Conservation (phyloP, 35 echinoderm and acorn worm genomes). For the Anneissia japonica region DNA sequence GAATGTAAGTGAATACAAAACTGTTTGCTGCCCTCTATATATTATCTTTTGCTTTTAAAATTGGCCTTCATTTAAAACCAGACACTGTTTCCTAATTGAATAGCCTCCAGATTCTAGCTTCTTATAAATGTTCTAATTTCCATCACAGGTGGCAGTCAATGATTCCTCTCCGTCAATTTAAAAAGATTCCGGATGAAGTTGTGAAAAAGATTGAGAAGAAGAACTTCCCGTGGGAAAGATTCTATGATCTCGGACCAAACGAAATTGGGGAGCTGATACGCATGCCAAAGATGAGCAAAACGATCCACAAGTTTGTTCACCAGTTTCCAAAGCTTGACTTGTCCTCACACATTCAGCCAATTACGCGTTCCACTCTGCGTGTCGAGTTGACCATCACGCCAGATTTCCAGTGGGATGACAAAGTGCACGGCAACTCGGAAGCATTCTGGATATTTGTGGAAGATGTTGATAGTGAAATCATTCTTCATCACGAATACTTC, state of each 20-base stretch:
- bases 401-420: slow-evolving; percentile 99
- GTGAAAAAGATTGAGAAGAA: slow-evolving; percentile 99
- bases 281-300: slow-evolving; percentile 99
- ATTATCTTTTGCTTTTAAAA: too few relatives aligned
- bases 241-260: slow-evolving; percentile 95
- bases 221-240: slow-evolving; percentile 98
- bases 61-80: too few relatives aligned
- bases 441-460: slow-evolving; percentile 99
- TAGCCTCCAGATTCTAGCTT: too few relatives aligned
- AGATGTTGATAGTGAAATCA: slow-evolving; percentile 99
- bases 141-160: slow-evolving; percentile 93
- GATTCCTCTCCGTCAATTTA: slow-evolving; percentile 94
- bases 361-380: slow-evolving; percentile 84
- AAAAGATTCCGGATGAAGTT: slow-evolving; percentile 94
- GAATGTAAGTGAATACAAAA: slow-evolving; percentile 77
- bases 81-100: too few relatives aligned
- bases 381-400: slow-evolving; percentile 96
- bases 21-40: too few relatives aligned
- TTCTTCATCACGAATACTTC: slow-evolving; percentile 98
- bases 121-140: background rate
- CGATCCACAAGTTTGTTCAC: slow-evolving; percentile 97
- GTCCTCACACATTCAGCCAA: slow-evolving; percentile 92
- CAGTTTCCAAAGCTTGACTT: slow-evolving; percentile 92
- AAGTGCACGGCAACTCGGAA: slow-evolving; percentile 95
- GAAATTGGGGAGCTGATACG: slow-evolving; percentile 97